These are phyloP conservation scores for Rhopilema esculentum DNA, from an alignment of 30 jellyfish, hydroid and myxozoan genomes.

Conservation along the genomic window DNA sequence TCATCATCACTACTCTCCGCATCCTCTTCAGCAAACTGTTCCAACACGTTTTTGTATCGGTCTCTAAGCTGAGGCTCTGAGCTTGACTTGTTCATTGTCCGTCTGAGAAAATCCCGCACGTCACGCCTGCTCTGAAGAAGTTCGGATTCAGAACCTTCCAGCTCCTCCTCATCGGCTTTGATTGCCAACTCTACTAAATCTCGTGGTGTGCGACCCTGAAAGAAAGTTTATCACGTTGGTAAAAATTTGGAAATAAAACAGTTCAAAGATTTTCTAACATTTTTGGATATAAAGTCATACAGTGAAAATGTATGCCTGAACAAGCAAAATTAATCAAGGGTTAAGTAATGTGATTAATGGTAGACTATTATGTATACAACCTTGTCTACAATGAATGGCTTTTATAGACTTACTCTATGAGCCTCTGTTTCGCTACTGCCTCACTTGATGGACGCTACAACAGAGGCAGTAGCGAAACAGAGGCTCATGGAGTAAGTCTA, in stretches of 20 bases:
- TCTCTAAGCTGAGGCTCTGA: constrained; percentile 53
- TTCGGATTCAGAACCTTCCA: constrained; percentile 75
- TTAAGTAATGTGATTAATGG: too few relatives aligned
- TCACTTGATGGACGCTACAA: too few relatives aligned
- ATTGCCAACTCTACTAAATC: constrained; percentile 75
- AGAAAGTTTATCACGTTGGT: not conserved
- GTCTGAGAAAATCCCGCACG: constrained; percentile 51
- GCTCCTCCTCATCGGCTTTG: constrained; percentile 88
- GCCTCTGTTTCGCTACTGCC: too few relatives aligned
- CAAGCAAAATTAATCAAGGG: too few relatives aligned
- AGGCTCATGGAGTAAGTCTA: too few relatives aligned
- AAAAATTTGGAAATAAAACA: not conserved
- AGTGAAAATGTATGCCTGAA: too few relatives aligned
- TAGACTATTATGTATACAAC: too few relatives aligned
- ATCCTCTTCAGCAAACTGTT: constrained; percentile 23
- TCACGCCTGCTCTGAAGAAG: constrained; percentile 45
- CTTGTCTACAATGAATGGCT: too few relatives aligned
- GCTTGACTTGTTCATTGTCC: constrained; percentile 20
- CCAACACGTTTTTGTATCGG: constrained; percentile 27
- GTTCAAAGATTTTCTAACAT: not conserved
- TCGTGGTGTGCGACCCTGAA: constrained; percentile 86
- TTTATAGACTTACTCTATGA: too few relatives aligned
- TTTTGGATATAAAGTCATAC: not conserved
- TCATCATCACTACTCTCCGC: constrained; percentile 33
- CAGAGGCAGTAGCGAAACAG: too few relatives aligned